These are phyloP conservation scores for Drosophila neonasuta DNA, from an alignment of 2,888 invertebrate species.

Conservation along the genomic window DNA sequence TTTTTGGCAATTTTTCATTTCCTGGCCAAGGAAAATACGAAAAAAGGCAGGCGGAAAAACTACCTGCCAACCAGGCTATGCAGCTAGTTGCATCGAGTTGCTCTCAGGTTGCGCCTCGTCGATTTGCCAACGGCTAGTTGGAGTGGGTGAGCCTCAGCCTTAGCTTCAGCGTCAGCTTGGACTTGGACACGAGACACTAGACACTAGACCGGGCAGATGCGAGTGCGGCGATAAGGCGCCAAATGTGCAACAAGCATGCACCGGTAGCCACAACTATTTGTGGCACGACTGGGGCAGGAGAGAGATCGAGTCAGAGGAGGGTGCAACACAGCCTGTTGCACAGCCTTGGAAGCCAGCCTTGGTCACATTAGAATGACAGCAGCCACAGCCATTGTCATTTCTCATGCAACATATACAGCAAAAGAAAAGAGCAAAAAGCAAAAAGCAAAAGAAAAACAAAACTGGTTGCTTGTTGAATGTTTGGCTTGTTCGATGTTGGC, in stretches of 20 bases:
- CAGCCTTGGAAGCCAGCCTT: constrained; percentile 63
- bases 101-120: constrained; percentile 28
- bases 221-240: constrained; percentile 66
- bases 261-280: constrained; percentile 41
- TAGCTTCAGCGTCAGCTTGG: background rate
- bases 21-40: constrained; percentile 50
- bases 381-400: constrained; percentile 68
- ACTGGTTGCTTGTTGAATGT: constrained; percentile 25
- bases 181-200: constrained; percentile 23
- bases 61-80: constrained; percentile 21
- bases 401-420: constrained; percentile 48
- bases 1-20: constrained; percentile 74
- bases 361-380: constrained; percentile 72
- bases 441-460: constrained; percentile 4
- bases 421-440: background rate
- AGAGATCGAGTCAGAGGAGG: background rate
- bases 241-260: constrained; percentile 70
- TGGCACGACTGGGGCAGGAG: too few relatives aligned
- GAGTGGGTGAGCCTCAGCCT: constrained; percentile 48
- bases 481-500: constrained; percentile 16
- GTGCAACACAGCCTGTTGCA: constrained; percentile 20
- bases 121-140: constrained; percentile 27
- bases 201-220: constrained; percentile 51
- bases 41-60: constrained; percentile 50
- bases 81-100: constrained; percentile 5